Evolutionary conservation across 2,113 vertebrate genomes (phyloP), one percentile per base, ranked within the genome.

Genomic region (Laticauda laticaudata): DNA sequence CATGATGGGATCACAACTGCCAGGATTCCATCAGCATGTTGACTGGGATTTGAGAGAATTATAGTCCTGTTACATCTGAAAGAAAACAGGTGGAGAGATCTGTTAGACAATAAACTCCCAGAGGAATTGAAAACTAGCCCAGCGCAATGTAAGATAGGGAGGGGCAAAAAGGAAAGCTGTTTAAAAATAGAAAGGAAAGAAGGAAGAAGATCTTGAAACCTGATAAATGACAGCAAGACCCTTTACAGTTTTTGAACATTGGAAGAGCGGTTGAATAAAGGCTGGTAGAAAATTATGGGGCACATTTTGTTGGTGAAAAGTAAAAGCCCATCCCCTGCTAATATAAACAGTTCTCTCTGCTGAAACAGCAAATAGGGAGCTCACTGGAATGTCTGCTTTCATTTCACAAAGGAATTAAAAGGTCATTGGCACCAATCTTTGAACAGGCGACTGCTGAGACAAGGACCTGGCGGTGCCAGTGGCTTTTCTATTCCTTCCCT

Each of bases 321-420:
- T 90, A 94, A 94, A 93, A 85, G 86, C 55, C 43, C 2, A 0
- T 87, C 90, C 92, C 95, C 86, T 51, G 94, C 91, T 93, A 95
- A 94, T 3, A 92, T 88, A 94, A 96, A 91, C 89, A 94, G 86
- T 93, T 92, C 57, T 92, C 57, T 94, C 92, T 95, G 92, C 93
- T 94, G 93, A 95, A 95, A 91, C 93, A 96, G 93, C 94, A 96
- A 93, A 93, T 56, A 0, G 0, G 53, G 86, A 1, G 0, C 26
- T 94, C 93, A 88, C 10, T 45, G 54, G 54, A 85, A 95, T n/a
- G 91, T 87, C 93, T 91, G 53, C 94, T 96, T 96, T 85, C 23
- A 94, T 93, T 95, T 94, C 95, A 92, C 21, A 93, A 39, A 92
- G 54, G 91, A 96, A 95, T 93, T 94, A 93, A 96, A 95, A 94